These are phyloP conservation scores for Hydropsyche tenuis DNA, from an alignment of 1,140 invertebrate species.

Conservation along the genomic window DNA sequence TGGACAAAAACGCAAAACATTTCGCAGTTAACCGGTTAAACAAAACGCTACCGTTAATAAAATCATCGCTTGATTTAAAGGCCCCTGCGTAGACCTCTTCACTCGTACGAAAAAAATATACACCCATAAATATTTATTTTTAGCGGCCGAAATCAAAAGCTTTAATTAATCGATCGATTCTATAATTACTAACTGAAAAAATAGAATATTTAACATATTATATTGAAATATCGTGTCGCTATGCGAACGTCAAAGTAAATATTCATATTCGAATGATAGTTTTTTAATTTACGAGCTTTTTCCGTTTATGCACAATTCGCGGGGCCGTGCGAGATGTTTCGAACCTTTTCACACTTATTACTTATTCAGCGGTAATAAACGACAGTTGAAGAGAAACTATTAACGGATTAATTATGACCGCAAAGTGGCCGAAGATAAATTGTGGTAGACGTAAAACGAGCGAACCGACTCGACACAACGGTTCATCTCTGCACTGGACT, in stretches of 20 bases:
- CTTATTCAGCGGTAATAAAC: conserved; percentile 1
- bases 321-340: not conserved
- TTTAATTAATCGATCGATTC: too few relatives aligned
- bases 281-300: not conserved
- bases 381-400: conserved; percentile 5
- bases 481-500: not conserved
- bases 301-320: conserved; percentile 8
- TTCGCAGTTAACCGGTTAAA: conserved; percentile 19
- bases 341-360: too few relatives aligned
- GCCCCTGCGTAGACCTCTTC: not conserved
- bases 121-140: too few relatives aligned
- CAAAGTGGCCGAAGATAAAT: conserved; percentile 1
- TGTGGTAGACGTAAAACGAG: conserved; percentile 2
- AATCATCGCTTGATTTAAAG: conserved; percentile 25
- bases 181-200: not conserved
- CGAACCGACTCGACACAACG: not conserved
- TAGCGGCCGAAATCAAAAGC: too few relatives aligned
- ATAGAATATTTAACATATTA: not conserved
- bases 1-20: not conserved
- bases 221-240: conserved; percentile 5
- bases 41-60: conserved; percentile 26
- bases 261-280: too few relatives aligned
- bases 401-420: conserved; percentile 16
- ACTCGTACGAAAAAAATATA: too few relatives aligned
- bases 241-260: too few relatives aligned